phyloP scores from a whole-genome alignment of 2,888 invertebrate species.

The Tetranychus truncatus region DNA sequence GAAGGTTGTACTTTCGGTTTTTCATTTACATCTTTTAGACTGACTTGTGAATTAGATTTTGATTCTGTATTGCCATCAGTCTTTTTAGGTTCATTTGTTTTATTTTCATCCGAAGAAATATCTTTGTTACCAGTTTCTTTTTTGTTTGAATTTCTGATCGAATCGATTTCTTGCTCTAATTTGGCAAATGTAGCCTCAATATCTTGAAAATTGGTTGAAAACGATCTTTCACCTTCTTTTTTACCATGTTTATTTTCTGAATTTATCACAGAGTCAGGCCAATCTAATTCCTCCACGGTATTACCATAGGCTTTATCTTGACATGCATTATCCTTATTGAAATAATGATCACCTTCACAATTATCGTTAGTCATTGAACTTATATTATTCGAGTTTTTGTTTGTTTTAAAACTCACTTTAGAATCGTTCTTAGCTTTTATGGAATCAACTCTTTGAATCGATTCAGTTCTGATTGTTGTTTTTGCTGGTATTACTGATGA shows the following conservation, averaged over 20 bases:
- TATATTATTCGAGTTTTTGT: background rate
- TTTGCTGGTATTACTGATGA: background rate
- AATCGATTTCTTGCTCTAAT: background rate
- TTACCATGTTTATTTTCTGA: background rate
- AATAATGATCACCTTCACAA: background rate
- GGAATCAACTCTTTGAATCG: background rate
- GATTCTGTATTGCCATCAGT: background rate
- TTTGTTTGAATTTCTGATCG: background rate
- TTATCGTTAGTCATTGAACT: background rate
- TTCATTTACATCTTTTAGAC: no score
- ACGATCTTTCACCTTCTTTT: background rate
- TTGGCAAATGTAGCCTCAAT: background rate
- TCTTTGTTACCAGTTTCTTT: background rate
- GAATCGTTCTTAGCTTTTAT: background rate
- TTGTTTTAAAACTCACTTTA: background rate
- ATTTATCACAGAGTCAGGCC: background rate
- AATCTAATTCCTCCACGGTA: background rate
- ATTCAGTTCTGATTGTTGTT: background rate
- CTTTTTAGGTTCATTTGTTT: background rate
- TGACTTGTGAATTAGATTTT: no score
- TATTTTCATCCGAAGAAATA: background rate
- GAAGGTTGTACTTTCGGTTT: no score
- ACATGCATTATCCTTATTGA: background rate
- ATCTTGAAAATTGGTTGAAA: background rate
- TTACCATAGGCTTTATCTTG: background rate